These are phyloP conservation scores for Peromyscus aztecus DNA, from an alignment of 2,797 vertebrate species.

Conservation along the genomic window DNA sequence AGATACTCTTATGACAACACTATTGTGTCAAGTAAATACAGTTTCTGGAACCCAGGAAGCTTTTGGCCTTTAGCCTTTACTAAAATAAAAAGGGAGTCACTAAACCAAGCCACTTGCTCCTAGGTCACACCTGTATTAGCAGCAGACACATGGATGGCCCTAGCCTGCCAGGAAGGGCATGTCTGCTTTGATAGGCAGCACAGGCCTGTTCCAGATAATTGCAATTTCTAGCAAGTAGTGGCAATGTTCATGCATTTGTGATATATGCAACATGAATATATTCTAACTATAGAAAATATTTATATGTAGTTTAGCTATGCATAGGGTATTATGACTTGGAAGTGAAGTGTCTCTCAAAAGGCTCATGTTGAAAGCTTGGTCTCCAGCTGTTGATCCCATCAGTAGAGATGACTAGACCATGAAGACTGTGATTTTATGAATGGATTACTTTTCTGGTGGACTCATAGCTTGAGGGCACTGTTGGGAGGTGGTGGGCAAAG, in stretches of 20 bases:
- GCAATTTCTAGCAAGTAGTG: background rate
- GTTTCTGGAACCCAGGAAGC: background rate
- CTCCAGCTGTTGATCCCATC: background rate
- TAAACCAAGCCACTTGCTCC: background rate
- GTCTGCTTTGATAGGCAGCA: background rate
- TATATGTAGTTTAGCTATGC: background rate
- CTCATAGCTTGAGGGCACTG: background rate
- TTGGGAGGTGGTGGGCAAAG: background rate
- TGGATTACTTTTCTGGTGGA: background rate
- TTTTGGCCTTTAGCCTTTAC: background rate
- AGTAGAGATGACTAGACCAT: background rate
- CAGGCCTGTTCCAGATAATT: background rate
- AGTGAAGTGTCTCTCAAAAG: background rate
- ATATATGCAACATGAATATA: background rate
- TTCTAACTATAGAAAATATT: background rate
- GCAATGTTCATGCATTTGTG: background rate
- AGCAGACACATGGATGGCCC: too few relatives aligned
- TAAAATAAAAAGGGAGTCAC: background rate
- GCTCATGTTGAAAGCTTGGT: background rate
- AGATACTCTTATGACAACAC: background rate
- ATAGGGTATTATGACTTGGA: background rate
- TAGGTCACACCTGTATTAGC: background rate
- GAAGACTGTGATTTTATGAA: background rate
- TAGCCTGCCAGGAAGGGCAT: background rate
- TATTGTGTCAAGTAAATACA: background rate